Percentiles rank a stretch among this genome's conserved stretches.
phyloP scores from a whole-genome alignment of 1,140 invertebrate genomes.

The Camponotus pennsylvanicus region DNA sequence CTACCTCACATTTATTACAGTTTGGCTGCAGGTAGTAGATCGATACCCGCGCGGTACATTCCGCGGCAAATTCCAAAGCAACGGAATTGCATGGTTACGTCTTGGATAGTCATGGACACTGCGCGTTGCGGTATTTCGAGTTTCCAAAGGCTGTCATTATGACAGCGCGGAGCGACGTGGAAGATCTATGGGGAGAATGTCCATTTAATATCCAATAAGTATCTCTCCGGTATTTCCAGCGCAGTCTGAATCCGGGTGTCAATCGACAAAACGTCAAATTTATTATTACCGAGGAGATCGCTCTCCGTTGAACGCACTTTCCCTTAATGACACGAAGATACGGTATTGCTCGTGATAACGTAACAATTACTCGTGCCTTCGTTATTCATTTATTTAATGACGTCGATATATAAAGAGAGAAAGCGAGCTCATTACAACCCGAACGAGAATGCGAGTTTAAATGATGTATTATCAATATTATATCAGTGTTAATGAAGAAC shows the following conservation, averaged over 20 bases:
- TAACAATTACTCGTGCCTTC: not conserved
- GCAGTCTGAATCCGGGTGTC: not conserved
- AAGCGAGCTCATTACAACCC: not conserved
- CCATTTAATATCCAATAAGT: conserved; percentile 59
- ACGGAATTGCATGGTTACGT: conserved; percentile 58
- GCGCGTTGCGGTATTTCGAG: conserved; percentile 63
- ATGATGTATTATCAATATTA: conserved; percentile 20
- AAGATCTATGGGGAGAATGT: conserved; percentile 37
- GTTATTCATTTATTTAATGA: conserved; percentile 37
- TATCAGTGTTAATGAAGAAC: conserved; percentile 1
- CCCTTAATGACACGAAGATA: conserved; percentile 5
- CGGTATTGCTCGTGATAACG: not conserved
- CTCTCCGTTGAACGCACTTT: conserved; percentile 6
- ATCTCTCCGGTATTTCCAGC: not conserved
- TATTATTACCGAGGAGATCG: not conserved
- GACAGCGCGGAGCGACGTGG: conserved; percentile 37
- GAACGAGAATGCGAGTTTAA: not conserved
- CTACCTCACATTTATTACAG: conserved; percentile 78
- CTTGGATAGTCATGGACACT: conserved; percentile 47
- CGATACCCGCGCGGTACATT: conserved; percentile 76
- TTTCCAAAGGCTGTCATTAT: conserved; percentile 63
- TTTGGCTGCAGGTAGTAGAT: conserved; percentile 78
- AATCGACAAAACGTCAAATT: conserved; percentile 28
- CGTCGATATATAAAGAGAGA: not conserved
- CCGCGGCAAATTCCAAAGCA: conserved; percentile 77